Evolutionary conservation across 1,140 invertebrate genomes (phyloP).

Genomic region (Drosophila punjabiensis): DNA sequence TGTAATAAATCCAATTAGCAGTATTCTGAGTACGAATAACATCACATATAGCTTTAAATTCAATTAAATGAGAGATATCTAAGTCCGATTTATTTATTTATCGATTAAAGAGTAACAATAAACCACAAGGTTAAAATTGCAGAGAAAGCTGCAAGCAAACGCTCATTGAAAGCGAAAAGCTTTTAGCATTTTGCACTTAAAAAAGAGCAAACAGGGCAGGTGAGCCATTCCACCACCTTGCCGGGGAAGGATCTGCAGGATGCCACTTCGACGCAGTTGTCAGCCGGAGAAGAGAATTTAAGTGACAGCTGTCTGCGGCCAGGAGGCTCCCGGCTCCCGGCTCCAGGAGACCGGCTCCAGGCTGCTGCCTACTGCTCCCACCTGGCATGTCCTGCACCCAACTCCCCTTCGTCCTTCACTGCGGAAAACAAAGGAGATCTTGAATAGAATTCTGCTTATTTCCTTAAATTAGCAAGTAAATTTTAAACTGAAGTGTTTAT

Average conservation of each 20-base stretch:
- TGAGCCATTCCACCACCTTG: neutral
- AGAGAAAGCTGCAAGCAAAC: constrained; percentile 22
- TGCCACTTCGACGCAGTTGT: constrained; percentile 55
- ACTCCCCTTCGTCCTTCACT: neutral
- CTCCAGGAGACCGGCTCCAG: neutral
- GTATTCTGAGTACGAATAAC: neutral
- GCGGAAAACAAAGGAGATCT: neutral
- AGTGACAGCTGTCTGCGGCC: constrained; percentile 72
- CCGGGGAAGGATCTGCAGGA: constrained; percentile 14
- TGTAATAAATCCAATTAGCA: constrained; percentile 15
- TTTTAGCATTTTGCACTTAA: constrained; percentile 56
- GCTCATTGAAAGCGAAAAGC: constrained; percentile 68
- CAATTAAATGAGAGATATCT: too few relatives aligned
- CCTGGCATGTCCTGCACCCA: neutral
- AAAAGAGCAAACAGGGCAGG: neutral
- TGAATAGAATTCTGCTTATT: too few relatives aligned
- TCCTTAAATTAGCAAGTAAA: neutral
- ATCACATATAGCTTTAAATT: too few relatives aligned
- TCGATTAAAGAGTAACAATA: constrained; percentile 4
- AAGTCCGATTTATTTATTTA: neutral
- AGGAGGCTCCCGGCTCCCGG: neutral
- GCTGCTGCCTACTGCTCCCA: neutral
- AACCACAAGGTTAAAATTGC: neutral
- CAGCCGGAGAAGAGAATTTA: constrained; percentile 58
- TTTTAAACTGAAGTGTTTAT: neutral